Evolutionary conservation across 2,797 vertebrate genomes (phyloP), one percentile per base, ranked within the genome.

Genomic region (Manis crassicaudata): DNA sequence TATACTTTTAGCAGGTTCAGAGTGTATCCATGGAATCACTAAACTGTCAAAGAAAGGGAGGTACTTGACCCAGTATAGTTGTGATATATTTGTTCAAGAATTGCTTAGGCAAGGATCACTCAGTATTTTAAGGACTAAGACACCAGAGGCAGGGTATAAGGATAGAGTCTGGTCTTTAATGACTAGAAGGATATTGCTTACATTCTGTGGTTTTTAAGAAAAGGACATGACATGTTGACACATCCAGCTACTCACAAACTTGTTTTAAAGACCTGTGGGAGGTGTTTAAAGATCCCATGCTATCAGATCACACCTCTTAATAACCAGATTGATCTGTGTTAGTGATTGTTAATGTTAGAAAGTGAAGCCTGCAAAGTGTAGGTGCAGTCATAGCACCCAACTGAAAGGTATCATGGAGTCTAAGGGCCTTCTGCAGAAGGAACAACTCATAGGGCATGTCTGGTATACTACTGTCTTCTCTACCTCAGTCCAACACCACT

Each of bases 401-500:
- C 40, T 25, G 73, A 82, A 87, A 76, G 54, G 60, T 52, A 67
- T 60, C 32, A 0, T 88, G 58, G 29, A 73, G 14, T 60, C 81
- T 46, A 84, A 88, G 40, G 63, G 65, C 56, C 27, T 94, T 86
- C 50, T 68, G 32, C 37, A 32, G 52, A 90, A 72, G 79, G 88
- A 70, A 54, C 62, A 81, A 63, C 32, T 25, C 52, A 80, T 76
- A 81, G 62, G 62, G 93, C 77, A 60, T 95, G 92, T 95, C 83
- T 87, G 70, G 50, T 90, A 46, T 67, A 72, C 60, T 32, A 25
- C 65, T 92, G 37, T 93, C 70, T 97, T 96, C 56, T 96, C 97
- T 97, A 98, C 97, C 97, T 98, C 91, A 0, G 65, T 95, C 97
- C 95, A 97, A 65, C 9, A 87, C 86, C 94, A 92, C 75, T 87